Base-by-base conservation (phyloP, 2,888 invertebrate genomes). In the Sphaeridia pumilis region DNA sequence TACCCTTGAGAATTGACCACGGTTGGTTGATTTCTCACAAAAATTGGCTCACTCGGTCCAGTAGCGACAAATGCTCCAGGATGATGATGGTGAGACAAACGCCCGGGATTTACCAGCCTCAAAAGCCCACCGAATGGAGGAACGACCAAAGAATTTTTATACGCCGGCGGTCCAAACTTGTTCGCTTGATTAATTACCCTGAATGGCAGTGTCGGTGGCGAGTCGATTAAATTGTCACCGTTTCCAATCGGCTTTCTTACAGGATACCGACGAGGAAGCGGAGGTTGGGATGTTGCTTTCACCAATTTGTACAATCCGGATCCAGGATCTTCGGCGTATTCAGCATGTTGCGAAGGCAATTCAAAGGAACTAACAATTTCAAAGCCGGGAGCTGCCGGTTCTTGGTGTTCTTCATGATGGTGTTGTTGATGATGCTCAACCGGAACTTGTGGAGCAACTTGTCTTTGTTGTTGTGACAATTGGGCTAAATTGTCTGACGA, bases 281-380 rank as follows among this genome's bases (percentile, higher is more conserved):
- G 31, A 10, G 31, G 31, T 14, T 31, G 31, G 31, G 31, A 31
- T 10, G 7, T 31, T 7, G 38, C 5, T 17, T 20, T 14, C 12
- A 14, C 7, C 5, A 38, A 17, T 17, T 38, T 38, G 38, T 38
- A 38, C 5, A 45, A 21, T 36, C 51, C 43, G 4, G 36, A 25
- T 10, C 24, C 17, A 5, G 51, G 36, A 45, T 51, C 51, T 31
- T 44, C 22, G n/a, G 10, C 24, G 27, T 49, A 49, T 14, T 38
- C 20, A 3, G 45, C 22, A 22, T 51, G 51, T 12, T 44, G 44
- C 12, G 51, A 44, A n/a, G 51, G 51, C 1, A 51, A 36, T 26
- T 51, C 51, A 14, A 51, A 14, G 20, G 45, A 45, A 20, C 51
- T 24, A n/a, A 45, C 45, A 36, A 51, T 51, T 24, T 51, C 51